phyloP scores from a whole-genome alignment of 2,888 invertebrate species.

The Priapulus caudatus region DNA sequence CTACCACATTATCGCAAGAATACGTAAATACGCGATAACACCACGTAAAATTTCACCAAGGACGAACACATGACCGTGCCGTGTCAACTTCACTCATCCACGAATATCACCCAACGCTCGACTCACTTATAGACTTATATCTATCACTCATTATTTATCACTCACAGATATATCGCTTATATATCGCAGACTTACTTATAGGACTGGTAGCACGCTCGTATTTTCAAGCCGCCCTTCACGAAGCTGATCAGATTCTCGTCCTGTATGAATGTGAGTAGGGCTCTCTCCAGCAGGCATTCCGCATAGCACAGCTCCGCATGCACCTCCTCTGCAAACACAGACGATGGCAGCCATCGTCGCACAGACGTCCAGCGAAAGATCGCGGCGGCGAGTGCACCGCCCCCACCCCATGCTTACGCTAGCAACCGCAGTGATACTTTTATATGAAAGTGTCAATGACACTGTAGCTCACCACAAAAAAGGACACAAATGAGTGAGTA shows the following conservation, averaged over 20 bases:
- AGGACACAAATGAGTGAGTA: no score
- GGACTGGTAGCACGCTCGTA: slow-evolving; percentile 73
- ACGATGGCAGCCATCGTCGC: slow-evolving; percentile 22
- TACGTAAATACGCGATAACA: no score
- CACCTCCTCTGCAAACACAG: slow-evolving; percentile 51
- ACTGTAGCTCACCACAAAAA: no score
- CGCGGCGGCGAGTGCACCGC: no score
- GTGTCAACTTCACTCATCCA: no score
- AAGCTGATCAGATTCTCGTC: slow-evolving; percentile 86
- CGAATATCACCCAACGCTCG: slow-evolving; percentile 6
- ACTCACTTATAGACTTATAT: not conserved
- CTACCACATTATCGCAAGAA: no score
- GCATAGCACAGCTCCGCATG: slow-evolving; percentile 93
- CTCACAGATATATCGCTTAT: not conserved
- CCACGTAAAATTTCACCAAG: no score
- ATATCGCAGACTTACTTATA: slow-evolving; percentile 87
- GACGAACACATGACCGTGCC: no score
- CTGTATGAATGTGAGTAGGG: slow-evolving; percentile 80
- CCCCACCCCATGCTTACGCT: no score
- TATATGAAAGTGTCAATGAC: no score
- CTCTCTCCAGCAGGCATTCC: slow-evolving; percentile 72
- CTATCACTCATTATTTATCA: not conserved
- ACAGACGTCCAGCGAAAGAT: no score
- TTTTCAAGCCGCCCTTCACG: slow-evolving; percentile 82
- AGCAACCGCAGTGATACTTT: no score